Percentiles rank a stretch among this genome's conserved stretches.
These are phyloP conservation scores for Pelvicachromis taeniatus DNA, from an alignment of 2,113 vertebrate genomes.

Conservation along the genomic window DNA sequence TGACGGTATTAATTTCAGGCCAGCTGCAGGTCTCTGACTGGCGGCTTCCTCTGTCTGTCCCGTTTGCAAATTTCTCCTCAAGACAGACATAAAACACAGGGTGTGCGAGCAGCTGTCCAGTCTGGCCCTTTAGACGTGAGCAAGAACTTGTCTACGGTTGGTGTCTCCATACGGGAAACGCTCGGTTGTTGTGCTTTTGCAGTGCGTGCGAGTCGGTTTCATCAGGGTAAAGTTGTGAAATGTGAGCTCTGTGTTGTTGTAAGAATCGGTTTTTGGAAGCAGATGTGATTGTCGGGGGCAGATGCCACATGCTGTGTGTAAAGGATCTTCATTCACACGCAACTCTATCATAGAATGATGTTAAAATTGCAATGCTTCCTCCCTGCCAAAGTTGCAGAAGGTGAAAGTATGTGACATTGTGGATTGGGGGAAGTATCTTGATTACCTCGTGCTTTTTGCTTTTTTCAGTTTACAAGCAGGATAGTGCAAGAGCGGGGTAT, in stretches of 20 bases:
- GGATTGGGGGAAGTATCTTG: neutral
- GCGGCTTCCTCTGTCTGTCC: slow-evolving; percentile 68
- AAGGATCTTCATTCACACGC: slow-evolving; percentile 52
- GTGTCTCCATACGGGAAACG: slow-evolving; percentile 32
- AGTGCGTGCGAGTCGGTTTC: slow-evolving; percentile 12
- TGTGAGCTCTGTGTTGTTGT: slow-evolving; percentile 8
- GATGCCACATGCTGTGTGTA: slow-evolving; percentile 62
- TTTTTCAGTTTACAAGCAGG: slow-evolving; percentile 2
- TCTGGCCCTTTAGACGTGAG: slow-evolving; percentile 47
- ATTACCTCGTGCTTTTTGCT: neutral
- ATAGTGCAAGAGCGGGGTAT: neutral
- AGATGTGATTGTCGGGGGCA: slow-evolving; percentile 59
- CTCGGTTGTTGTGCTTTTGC: slow-evolving; percentile 34
- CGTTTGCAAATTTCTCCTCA: slow-evolving; percentile 65
- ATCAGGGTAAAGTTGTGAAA: slow-evolving; percentile 28
- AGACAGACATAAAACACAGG: slow-evolving; percentile 55
- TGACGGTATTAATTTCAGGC: slow-evolving; percentile 60
- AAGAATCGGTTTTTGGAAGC: slow-evolving; percentile 39
- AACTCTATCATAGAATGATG: slow-evolving; percentile 53
- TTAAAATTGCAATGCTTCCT: slow-evolving; percentile 50
- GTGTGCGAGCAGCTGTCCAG: slow-evolving; percentile 72
- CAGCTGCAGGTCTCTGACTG: slow-evolving; percentile 59
- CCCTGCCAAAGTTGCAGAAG: slow-evolving; percentile 34
- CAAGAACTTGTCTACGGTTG: slow-evolving; percentile 10
- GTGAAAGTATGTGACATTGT: slow-evolving; percentile 25